These are phyloP conservation scores for Pseudoips prasinana DNA, from an alignment of 2,888 invertebrate species.

Conservation along the genomic window DNA sequence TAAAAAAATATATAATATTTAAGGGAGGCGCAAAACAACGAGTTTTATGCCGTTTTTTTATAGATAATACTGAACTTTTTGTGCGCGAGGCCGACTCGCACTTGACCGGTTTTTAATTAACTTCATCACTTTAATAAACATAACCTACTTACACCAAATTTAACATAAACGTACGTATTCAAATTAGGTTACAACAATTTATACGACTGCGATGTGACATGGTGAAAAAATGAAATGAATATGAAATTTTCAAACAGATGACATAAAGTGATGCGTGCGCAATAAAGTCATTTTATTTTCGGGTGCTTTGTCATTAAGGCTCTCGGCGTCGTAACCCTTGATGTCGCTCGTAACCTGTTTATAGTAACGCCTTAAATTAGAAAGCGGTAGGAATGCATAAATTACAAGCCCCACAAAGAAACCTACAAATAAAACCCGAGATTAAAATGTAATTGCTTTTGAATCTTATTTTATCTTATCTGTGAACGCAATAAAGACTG, in stretches of 20 bases:
- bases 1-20: no score
- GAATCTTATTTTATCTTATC: constrained; percentile 19
- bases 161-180: no score
- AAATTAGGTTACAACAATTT: no score
- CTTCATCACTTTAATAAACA: no score
- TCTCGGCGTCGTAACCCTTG: constrained; percentile 66
- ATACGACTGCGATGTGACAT: no score
- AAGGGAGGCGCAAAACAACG: no score
- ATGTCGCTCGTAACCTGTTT: constrained; percentile 75
- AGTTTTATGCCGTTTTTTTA: no score
- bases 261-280: constrained; percentile 55
- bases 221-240: constrained; percentile 21
- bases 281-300: constrained; percentile 70
- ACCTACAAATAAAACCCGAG: constrained; percentile 38
- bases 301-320: constrained; percentile 68
- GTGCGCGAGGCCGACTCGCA: no score
- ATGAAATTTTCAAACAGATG: constrained; percentile 42
- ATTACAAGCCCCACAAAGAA: constrained; percentile 42
- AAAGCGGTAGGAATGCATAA: constrained; percentile 54
- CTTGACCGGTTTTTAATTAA: no score
- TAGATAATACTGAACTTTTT: no score
- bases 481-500: constrained; percentile 25
- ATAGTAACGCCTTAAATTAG: constrained; percentile 72
- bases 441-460: constrained; percentile 46
- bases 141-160: no score